Evolutionary conservation across 2,113 vertebrate species (phyloP).

Genomic region (Cheirogaleus medius): DNA sequence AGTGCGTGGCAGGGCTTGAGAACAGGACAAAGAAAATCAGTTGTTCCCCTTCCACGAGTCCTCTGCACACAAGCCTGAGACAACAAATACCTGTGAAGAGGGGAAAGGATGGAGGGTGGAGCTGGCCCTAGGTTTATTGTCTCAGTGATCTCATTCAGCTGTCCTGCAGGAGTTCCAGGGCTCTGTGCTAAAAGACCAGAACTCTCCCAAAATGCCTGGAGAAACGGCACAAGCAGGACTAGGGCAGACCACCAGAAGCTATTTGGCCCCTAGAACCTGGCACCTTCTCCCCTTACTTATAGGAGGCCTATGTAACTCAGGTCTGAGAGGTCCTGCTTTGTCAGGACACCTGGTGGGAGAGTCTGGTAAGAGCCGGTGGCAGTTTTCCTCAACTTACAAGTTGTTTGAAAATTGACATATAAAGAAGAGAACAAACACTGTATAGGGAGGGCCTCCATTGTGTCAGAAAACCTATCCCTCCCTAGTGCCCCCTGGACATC

Average conservation of each 20-base stretch:
- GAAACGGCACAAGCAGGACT: neutral
- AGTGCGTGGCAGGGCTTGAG: neutral
- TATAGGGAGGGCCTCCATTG: neutral
- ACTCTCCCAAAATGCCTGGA: neutral
- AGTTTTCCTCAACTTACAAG: neutral
- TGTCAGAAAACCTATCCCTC: neutral
- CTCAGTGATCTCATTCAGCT: neutral
- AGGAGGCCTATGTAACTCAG: neutral
- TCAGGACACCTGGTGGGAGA: neutral
- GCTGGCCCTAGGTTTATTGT: neutral
- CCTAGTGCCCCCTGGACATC: neutral
- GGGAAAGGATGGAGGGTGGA: neutral
- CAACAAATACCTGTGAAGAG: neutral
- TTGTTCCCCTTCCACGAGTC: neutral
- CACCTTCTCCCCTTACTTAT: accelerated
- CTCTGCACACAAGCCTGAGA: neutral
- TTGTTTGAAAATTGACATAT: neutral
- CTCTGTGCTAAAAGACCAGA: neutral
- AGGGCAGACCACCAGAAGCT: neutral
- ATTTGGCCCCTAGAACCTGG: neutral
- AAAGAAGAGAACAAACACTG: neutral
- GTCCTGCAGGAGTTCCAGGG: neutral
- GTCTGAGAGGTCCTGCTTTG: neutral
- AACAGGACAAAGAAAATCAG: neutral
- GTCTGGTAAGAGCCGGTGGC: neutral